Percentiles rank a stretch among this genome's conserved stretches.
Evolutionary conservation across 2,113 vertebrate species (phyloP).

Genomic region (Corythornis cristatus): DNA sequence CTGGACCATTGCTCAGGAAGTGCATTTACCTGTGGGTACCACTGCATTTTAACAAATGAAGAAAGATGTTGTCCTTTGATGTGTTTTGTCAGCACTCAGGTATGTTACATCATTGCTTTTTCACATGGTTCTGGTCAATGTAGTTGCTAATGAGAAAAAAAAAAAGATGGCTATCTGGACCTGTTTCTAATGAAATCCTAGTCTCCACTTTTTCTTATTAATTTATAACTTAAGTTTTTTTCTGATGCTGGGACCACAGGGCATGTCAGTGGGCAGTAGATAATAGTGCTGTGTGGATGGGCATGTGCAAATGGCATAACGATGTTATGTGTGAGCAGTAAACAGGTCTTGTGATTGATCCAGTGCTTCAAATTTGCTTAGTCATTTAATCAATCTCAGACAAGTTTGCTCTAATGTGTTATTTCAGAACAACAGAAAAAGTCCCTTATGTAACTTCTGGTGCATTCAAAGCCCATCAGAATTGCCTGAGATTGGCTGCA

Average conservation of each 20-base stretch:
- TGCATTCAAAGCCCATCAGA: neutral
- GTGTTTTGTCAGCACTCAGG: neutral
- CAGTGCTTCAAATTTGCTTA: neutral
- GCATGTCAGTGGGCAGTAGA: neutral
- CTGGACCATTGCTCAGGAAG: neutral
- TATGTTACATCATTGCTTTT: neutral
- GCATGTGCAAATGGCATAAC: neutral
- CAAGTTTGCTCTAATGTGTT: neutral
- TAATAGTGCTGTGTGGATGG: neutral
- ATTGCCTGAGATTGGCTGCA: neutral
- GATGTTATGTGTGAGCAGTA: neutral
- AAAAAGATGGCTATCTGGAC: neutral
- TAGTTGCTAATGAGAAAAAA: neutral
- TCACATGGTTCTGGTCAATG: neutral
- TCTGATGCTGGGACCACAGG: neutral
- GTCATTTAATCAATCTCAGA: neutral
- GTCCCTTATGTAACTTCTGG: neutral
- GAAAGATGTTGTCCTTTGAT: neutral
- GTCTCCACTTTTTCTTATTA: neutral
- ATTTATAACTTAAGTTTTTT: neutral
- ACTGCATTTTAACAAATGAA: neutral
- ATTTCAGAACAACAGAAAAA: neutral
- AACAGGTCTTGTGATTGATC: neutral
- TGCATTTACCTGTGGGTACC: too few relatives aligned
- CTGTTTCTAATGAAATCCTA: neutral